A percentile compares a stretch with the other conserved stretches of the same genome.
phyloP scores from a whole-genome alignment of 1,140 invertebrate species.

The Wiebesia pumilae region DNA sequence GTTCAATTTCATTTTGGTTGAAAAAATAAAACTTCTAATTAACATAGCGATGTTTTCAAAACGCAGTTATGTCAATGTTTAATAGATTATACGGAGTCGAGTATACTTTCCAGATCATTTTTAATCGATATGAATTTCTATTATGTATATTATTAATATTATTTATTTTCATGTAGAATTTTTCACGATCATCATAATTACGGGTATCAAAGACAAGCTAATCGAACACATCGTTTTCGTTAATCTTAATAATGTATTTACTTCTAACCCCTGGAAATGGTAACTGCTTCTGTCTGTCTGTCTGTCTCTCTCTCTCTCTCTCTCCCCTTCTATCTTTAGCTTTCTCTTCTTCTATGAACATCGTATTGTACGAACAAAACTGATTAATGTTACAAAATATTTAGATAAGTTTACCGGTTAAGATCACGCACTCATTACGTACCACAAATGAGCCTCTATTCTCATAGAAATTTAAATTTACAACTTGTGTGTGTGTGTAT shows the following conservation, averaged over 20 bases:
- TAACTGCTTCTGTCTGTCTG: neutral
- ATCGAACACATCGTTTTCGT: slow-evolving; percentile 3
- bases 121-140: too few relatives aligned
- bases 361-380: slow-evolving; percentile 14
- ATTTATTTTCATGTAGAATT: neutral
- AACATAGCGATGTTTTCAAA: neutral
- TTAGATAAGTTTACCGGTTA: slow-evolving; percentile 34
- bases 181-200: slow-evolving; percentile 23
- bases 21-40: neutral
- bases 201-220: neutral
- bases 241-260: slow-evolving; percentile 1
- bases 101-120: too few relatives aligned
- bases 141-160: too few relatives aligned
- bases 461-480: neutral
- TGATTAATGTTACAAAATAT: slow-evolving; percentile 33
- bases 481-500: too few relatives aligned
- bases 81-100: too few relatives aligned
- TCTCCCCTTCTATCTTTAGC: neutral
- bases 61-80: too few relatives aligned
- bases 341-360: neutral
- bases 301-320: neutral
- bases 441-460: neutral
- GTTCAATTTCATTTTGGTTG: neutral
- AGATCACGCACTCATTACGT: neutral
- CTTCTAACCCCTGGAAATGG: neutral